phyloP scores from a whole-genome alignment of 23 tunicate species.

The Halocynthia aurantium region DNA sequence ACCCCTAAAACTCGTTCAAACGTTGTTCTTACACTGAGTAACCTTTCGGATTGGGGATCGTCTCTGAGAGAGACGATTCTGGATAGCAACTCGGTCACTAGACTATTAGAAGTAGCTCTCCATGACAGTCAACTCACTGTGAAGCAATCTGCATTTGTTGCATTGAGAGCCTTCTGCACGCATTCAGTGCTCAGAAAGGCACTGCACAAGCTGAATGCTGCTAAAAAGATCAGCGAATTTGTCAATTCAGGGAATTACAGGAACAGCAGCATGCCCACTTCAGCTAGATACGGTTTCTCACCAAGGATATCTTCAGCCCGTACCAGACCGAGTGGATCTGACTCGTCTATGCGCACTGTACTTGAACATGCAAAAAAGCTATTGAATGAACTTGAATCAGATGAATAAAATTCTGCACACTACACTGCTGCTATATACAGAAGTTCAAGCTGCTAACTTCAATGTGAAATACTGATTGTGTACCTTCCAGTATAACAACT shows the following conservation, averaged over 20 bases:
- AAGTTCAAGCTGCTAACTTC: too few species aligned
- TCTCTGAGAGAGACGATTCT: slow-evolving; percentile 5
- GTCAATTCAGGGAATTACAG: neutral
- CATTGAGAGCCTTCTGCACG: neutral
- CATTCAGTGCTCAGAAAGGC: slow-evolving; percentile 12
- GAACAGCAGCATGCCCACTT: neutral
- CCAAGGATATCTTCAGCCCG: slow-evolving; percentile 19
- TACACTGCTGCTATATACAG: too few species aligned
- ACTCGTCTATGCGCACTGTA: neutral
- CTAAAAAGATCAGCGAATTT: slow-evolving; percentile 8
- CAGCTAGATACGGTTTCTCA: slow-evolving; percentile 17
- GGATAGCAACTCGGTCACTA: neutral
- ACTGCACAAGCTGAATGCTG: slow-evolving; percentile 13
- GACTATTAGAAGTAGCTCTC: slow-evolving; percentile 5
- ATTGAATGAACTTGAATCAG: neutral
- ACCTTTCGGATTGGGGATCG: slow-evolving; percentile 18
- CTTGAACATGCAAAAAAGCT: slow-evolving; percentile 21
- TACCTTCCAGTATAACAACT: too few species aligned
- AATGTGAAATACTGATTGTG: too few species aligned
- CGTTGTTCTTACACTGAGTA: slow-evolving; percentile 8
- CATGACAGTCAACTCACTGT: slow-evolving; percentile 24
- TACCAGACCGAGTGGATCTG: neutral
- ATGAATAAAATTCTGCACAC: neutral
- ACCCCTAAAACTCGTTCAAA: slow-evolving; percentile 23
- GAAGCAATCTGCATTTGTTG: slow-evolving; percentile 21